phyloP scores from a whole-genome alignment of 2,888 invertebrate genomes.

The Lycia hirtaria region DNA sequence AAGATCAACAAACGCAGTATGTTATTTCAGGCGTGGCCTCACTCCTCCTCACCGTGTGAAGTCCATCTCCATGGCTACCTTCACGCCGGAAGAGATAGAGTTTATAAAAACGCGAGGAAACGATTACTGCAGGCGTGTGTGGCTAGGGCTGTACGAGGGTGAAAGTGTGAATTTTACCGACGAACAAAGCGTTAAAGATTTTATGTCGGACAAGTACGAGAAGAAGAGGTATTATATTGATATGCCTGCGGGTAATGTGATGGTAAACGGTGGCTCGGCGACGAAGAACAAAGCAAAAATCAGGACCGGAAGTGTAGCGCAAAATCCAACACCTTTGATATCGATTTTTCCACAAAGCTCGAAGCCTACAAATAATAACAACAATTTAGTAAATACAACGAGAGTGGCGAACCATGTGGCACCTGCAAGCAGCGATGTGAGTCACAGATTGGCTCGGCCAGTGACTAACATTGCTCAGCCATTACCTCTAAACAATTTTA shows the following conservation, averaged over 20 bases:
- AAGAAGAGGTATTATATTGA: conserved; percentile 90
- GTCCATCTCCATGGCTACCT: conserved; percentile 99
- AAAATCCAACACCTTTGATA: conserved; percentile 65
- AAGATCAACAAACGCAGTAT: conserved; percentile 64
- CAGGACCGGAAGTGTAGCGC: conserved; percentile 61
- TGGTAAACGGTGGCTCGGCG: conserved; percentile 65
- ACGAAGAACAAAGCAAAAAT: conserved; percentile 66
- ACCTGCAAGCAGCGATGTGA: conserved; percentile 56
- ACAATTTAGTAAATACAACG: conserved; percentile 58
- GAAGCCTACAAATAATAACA: conserved; percentile 61
- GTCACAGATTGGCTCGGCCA: conserved; percentile 70
- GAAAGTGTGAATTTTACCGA: conserved; percentile 90
- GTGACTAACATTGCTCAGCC: conserved; percentile 62
- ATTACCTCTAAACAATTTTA: conserved; percentile 51
- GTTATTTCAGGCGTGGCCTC: conserved; percentile 94
- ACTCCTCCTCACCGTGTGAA: conserved; percentile 99
- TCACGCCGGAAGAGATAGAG: conserved; percentile 97
- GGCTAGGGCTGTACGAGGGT: conserved; percentile 96
- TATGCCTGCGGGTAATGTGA: conserved; percentile 52
- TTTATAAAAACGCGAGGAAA: conserved; percentile 95
- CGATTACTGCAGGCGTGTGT: conserved; percentile 96
- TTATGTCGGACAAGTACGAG: conserved; percentile 98
- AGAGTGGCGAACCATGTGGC: conserved; percentile 67
- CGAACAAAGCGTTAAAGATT: conserved; percentile 95
- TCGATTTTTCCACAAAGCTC: conserved; percentile 69